These are phyloP conservation scores for Psophia crepitans DNA, from an alignment of 2,113 vertebrate genomes.

Conservation along the genomic window DNA sequence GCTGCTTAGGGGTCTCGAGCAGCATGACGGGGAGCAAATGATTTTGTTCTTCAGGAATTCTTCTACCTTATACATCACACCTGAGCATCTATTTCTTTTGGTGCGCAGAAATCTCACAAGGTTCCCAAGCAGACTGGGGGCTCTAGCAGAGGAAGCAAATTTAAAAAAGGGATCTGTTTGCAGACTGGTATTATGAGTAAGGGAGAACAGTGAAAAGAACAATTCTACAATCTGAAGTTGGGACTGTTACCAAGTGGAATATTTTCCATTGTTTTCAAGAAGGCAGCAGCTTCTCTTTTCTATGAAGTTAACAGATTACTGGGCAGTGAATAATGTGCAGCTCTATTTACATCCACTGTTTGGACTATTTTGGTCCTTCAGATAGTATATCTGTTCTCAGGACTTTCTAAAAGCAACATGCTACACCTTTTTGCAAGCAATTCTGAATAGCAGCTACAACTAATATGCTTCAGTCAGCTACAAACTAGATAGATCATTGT, in stretches of 20 bases:
- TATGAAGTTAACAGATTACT: constrained; percentile 21
- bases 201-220: not conserved
- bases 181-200: not conserved
- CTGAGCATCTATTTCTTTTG: not conserved
- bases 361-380: not conserved
- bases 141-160: not conserved
- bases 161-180: not conserved
- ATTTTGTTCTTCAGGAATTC: not conserved
- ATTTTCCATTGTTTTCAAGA: not conserved
- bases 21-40: not conserved
- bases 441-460: constrained; percentile 3
- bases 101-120: not conserved
- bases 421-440: not conserved
- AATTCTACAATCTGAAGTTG: not conserved
- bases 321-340: constrained; percentile 7
- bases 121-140: not conserved
- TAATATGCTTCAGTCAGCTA: constrained; percentile 42
- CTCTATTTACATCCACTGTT: constrained; percentile 15
- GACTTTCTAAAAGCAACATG: not conserved
- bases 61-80: not conserved
- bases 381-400: not conserved
- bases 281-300: not conserved
- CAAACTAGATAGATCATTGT: constrained; percentile 65
- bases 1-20: not conserved
- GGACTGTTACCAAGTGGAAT: not conserved